Evolutionary conservation across 2,113 vertebrate genomes (phyloP), one percentile per base, ranked within the genome.

Genomic region (Tachycineta bicolor): DNA sequence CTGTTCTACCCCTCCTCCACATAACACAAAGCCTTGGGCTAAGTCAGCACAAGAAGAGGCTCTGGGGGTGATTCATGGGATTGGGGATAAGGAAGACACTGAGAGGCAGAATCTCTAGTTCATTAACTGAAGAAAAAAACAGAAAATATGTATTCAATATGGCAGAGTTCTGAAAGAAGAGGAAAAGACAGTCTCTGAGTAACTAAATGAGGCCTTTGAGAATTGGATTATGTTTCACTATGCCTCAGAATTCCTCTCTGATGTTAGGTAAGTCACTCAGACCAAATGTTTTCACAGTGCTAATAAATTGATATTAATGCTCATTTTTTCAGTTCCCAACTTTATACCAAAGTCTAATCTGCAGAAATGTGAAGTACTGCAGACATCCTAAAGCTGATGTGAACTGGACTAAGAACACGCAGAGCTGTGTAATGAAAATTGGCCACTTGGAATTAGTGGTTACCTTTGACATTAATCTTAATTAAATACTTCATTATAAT

Each of bases 401-500:
- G 87, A 95, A 92, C 93, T 89, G 89, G 73, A 79, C 76, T 87
- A 75, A 71, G 69, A 89, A 76, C 81, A 94, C 0, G 1, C 81
- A 84, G 74, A 89, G 52, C 91, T 73, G 41, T 71, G 52, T 90
- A 91, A 92, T 91, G 93, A 94, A 96, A 95, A 95, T 91, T 95
- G 89, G 69, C 87, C 87, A 82, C 94, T 95, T 81, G 62, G 91
- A 97, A 94, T 95, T 93, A 95, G 91, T 65, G 77, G 84, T 71
- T 96, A 97, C 89, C 95, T 95, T 95, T 96, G 89, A 91, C 89
- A 94, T 95, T 92, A 95, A 93, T 96, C 91, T 95, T 95, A 96
- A 95, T 94, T 96, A 96, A 93, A 70, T 86, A 78, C 68, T 94
- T 92, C 90, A 89, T 96, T 96, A 90, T 92, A 93, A 95, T 90